Conservation (phyloP, 2,888 invertebrate species). For the Ametastegia equiseti region DNA sequence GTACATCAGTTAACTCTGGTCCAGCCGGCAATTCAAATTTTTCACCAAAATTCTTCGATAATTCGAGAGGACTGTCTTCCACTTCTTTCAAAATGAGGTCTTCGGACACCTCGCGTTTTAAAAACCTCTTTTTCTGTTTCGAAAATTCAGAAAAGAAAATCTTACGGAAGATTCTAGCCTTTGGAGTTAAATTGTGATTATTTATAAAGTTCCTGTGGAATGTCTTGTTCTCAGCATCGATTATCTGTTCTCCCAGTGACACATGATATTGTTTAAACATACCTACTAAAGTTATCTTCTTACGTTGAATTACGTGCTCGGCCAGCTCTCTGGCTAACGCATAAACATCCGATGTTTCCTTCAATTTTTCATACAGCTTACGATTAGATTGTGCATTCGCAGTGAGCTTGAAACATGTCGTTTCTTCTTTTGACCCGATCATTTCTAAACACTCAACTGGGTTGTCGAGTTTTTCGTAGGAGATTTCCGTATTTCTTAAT, state of each 20-base stretch:
- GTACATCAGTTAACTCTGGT: not conserved
- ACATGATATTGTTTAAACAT: not conserved
- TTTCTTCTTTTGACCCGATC: not conserved
- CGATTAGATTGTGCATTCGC: not conserved
- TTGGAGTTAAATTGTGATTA: not conserved
- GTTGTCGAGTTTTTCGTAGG: not conserved
- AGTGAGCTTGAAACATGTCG: not conserved
- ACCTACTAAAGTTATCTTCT: not conserved
- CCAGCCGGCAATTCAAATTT: not conserved
- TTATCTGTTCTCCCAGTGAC: not conserved
- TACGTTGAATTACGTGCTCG: not conserved
- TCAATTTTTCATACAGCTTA: not conserved
- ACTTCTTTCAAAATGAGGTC: not conserved
- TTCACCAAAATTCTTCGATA: not conserved
- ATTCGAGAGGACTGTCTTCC: not conserved
- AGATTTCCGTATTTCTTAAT: not conserved
- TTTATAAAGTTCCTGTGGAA: not conserved
- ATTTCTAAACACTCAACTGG: not conserved
- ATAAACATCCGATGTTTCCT: not conserved
- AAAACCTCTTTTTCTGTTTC: not conserved
- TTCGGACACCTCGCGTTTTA: not conserved
- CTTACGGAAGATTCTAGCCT: not conserved
- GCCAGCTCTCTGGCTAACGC: not conserved
- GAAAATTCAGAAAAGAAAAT: not conserved
- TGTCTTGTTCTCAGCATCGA: conserved; percentile 5